A percentile compares a stretch with the other conserved stretches of the same genome.
Evolutionary conservation across 2,797 vertebrate genomes (phyloP).

Genomic region (Yasuhikotakia modesta): DNA sequence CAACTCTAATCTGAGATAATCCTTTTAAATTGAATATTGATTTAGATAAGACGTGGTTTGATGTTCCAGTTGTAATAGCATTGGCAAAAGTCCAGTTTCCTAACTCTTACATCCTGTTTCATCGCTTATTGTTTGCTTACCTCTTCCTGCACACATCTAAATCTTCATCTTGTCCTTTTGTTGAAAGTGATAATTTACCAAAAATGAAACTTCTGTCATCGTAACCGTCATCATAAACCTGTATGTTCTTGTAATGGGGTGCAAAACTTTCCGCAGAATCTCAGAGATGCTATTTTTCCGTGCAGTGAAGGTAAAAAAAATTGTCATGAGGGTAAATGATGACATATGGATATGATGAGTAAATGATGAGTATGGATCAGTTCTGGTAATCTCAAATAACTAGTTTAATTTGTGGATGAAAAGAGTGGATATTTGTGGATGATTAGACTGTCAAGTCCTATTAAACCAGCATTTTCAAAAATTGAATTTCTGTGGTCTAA

Average conservation of each 20-base stretch:
- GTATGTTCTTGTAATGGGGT: no score
- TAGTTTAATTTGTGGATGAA: not conserved
- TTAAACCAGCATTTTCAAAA: slow-evolving; percentile 7
- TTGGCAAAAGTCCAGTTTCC: not conserved
- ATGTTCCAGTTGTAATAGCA: not conserved
- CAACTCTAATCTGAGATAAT: slow-evolving; percentile 44
- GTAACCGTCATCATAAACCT: no score
- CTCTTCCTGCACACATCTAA: not conserved
- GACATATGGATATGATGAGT: no score
- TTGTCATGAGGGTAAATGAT: not conserved
- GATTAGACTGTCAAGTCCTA: slow-evolving; percentile 9
- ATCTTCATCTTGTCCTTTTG: not conserved
- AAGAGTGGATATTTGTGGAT: slow-evolving; percentile 8
- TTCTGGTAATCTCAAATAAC: slow-evolving; percentile 25
- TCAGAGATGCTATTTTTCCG: not conserved
- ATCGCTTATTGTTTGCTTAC: not conserved
- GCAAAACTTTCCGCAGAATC: not conserved
- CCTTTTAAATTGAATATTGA: slow-evolving; percentile 58
- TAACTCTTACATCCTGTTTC: not conserved
- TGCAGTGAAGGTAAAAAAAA: not conserved
- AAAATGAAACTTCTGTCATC: not conserved
- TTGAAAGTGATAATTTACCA: not conserved
- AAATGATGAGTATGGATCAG: not conserved
- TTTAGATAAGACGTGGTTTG: slow-evolving; percentile 22
- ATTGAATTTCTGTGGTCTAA: slow-evolving; percentile 38